Base-by-base conservation (phyloP, 2,888 invertebrate species). In the Apamea monoglypha region DNA sequence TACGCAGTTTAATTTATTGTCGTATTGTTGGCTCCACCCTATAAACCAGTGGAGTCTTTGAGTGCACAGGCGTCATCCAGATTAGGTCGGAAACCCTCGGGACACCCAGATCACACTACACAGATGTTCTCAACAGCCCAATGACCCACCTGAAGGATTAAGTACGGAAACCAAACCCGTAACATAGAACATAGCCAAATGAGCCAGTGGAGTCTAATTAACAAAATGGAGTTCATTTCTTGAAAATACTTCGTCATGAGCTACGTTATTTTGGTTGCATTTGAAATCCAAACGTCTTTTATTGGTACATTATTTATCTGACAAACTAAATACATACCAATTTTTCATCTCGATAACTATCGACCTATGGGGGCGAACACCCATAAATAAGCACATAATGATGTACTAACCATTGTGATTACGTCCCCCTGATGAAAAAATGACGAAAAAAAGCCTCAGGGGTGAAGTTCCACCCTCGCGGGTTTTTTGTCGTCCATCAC, bases 301-400 rank as follows among this genome's bases (percentile, higher is more conserved):
- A 50, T n/a, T 32, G 1, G 25, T 36, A 78, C 47, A 61, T 80
- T 53, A 79, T 78, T 36, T 84, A 84, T 44, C 10, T 32, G 18
- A 29, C 53, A 47, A 80, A 40, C 36, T 76, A 78, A 66, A 72
- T 64, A 79, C 69, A 77, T 82, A 77, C 68, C 68, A 75, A 80
- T 87, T 67, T 78, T 75, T 86, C 82, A 78, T 66, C 50, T 29
- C 63, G 78, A 82, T 88, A 76, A 84, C 78, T 80, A 89, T 82
- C 80, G 73, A 66, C 69, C 73, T 40, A 88, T 76, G 87, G 86
- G 89, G 89, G 89, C 86, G 84, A 64, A 78, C 69, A 84, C 81
- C 82, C 88, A 93, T 94, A 95, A 94, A 95, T 94, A 94, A 94
- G 91, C 90, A 94, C 91, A 94, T 93, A 94, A 94, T 92, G 91